Base-by-base conservation (phyloP, 2,113 vertebrate species). In the Istiophorus platypterus region DNA sequence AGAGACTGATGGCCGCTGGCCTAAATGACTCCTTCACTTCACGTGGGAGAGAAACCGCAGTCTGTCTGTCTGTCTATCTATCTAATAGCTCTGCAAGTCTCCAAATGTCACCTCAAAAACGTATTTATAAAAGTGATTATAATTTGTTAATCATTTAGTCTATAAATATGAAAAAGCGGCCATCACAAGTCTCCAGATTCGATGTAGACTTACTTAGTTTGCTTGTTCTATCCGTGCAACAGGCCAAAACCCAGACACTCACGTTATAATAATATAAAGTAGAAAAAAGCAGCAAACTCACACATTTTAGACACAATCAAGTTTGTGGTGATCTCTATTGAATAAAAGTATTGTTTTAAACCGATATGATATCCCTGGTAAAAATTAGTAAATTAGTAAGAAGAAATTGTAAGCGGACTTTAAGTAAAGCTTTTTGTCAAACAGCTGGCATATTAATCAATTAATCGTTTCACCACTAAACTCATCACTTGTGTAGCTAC, bases 1-100 rank as follows among this genome's bases (percentile, higher is more conserved):
- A 88, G 80, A 87, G 91, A 92, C 68, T 29, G 77, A 93, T 86
- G 82, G 59, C 34, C 37, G 51, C 27, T 22, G 57, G 45, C 10
- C 51, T 54, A 17, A 45, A 41, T 49, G 12, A 74, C 41, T 52
- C 47, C 57, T 54, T 54, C 13, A 52, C 63, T 27, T 64, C 17
- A 49, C 15, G 3, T 13, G 39, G n/a, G 20, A 14, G 10, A 64
- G 65, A 62, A 58, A 49, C 12, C 3, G 14, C 15, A 18, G 31
- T 17, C 70, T 13, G 13, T 70, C 14, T 39, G 1, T 75, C n/a
- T 56, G 11, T 31, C 27, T 47, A 14, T 39, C 27, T 34, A 11
- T 27, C 41, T 62, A 12, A 1, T 12, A 9, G 42, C 17, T 67
- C 9, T 67, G 17, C 4, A 27, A 41, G 22, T 54, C 24, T 22